These are phyloP conservation scores for Alosa sapidissima DNA, from an alignment of 2,797 vertebrate species.

Conservation along the genomic window DNA sequence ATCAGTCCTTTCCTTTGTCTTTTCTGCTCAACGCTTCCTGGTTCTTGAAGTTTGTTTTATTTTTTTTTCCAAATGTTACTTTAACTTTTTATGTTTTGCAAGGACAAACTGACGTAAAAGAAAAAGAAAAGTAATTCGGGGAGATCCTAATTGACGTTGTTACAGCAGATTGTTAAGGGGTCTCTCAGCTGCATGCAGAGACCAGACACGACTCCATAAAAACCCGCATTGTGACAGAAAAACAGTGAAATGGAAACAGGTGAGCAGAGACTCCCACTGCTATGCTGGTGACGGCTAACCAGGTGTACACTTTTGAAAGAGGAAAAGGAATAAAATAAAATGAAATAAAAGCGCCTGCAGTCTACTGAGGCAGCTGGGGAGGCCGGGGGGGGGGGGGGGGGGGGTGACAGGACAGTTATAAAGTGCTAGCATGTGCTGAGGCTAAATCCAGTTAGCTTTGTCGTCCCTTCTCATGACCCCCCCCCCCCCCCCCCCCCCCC, in stretches of 20 bases:
- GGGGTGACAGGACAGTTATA: slow-evolving; percentile 44
- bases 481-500: neutral
- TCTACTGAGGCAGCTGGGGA: neutral
- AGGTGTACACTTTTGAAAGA: slow-evolving; percentile 64
- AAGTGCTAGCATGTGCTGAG: slow-evolving; percentile 72
- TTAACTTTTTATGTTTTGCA: slow-evolving; percentile 45
- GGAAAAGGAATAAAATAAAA: neutral
- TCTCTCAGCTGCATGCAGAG: neutral
- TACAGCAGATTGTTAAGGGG: no score
- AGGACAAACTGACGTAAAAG: slow-evolving; percentile 27
- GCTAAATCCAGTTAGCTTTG: slow-evolving; percentile 42
- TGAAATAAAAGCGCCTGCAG: slow-evolving; percentile 32
- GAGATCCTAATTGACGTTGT: neutral
- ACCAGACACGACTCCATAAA: neutral
- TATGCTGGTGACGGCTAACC: slow-evolving; percentile 74
- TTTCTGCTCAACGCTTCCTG: neutral
- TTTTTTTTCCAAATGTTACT: neutral
- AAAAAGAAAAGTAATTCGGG: neutral
- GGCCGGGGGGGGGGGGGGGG: neutral
- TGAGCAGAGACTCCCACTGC: neutral
- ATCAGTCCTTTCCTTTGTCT: neutral
- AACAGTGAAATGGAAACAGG: slow-evolving; percentile 9
- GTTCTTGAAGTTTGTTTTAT: neutral
- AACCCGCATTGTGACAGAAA: neutral
- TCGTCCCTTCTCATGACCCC: neutral